Evolutionary conservation across 2,797 vertebrate genomes (phyloP).

Genomic region (Micrastur ruficollis): DNA sequence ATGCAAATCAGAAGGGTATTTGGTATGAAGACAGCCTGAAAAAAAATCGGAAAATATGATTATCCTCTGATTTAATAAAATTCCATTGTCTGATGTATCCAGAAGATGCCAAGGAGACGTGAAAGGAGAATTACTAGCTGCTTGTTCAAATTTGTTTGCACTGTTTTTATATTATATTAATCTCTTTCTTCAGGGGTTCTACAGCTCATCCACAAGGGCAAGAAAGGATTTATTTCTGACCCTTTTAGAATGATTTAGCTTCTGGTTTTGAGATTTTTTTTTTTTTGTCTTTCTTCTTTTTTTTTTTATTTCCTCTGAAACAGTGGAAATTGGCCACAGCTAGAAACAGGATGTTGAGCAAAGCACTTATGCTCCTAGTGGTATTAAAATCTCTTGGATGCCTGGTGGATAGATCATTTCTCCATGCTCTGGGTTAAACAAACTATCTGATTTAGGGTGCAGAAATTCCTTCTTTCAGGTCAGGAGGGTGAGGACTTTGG

Average conservation of each 20-base stretch:
- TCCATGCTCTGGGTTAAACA: neutral
- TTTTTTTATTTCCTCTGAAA: neutral
- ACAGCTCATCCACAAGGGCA: neutral
- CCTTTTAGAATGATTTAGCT: neutral
- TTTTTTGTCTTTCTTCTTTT: neutral
- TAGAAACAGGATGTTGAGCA: slow-evolving; percentile 16
- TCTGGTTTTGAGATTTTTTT: neutral
- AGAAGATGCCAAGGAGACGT: neutral
- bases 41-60: neutral
- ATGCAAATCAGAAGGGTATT: neutral
- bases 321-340: neutral
- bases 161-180: neutral
- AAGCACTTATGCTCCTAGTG: neutral
- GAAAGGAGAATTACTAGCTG: neutral
- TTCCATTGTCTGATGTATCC: neutral
- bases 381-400: neutral
- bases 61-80: neutral
- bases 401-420: slow-evolving; percentile 21
- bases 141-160: neutral
- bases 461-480: neutral
- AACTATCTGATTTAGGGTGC: neutral
- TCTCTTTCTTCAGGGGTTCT: neutral
- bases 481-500: neutral
- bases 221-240: neutral
- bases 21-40: neutral